Conservation (phyloP, 1,140 invertebrate genomes). For the Luehdorfia chinensis region DNA sequence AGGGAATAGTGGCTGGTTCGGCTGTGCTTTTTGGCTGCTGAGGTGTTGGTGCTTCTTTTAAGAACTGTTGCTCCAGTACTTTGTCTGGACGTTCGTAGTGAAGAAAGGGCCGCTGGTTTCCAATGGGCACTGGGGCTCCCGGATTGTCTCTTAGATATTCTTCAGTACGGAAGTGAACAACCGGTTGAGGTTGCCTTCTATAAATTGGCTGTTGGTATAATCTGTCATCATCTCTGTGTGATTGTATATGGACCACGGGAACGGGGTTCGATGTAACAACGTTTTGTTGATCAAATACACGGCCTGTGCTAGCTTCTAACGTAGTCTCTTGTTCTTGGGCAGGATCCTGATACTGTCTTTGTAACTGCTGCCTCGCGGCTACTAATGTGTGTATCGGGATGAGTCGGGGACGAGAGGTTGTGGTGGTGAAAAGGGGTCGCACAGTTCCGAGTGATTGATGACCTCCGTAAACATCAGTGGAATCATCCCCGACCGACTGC, state of each 20-base stretch:
- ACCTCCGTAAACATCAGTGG: conserved; percentile 81
- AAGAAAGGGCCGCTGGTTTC: conserved; percentile 73
- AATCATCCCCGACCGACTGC: conserved; percentile 79
- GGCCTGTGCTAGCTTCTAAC: conserved; percentile 69
- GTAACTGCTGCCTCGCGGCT: conserved; percentile 59
- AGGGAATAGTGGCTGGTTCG: conserved; percentile 39
- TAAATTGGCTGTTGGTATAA: conserved; percentile 74
- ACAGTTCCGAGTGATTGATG: conserved; percentile 79
- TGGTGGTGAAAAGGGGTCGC: conserved; percentile 82
- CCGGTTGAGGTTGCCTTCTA: conserved; percentile 61
- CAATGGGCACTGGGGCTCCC: conserved; percentile 68
- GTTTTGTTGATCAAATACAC: conserved; percentile 61
- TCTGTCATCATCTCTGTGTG: conserved; percentile 59
- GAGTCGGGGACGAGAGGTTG: conserved; percentile 69
- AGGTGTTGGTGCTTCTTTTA: conserved; percentile 43
- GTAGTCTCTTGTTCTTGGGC: conserved; percentile 67
- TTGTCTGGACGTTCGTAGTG: conserved; percentile 66
- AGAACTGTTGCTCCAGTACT: conserved; percentile 64
- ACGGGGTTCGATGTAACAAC: conserved; percentile 67
- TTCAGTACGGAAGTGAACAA: conserved; percentile 69
- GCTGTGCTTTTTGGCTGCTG: conserved; percentile 35
- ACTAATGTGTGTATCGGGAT: conserved; percentile 63
- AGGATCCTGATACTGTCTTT: conserved; percentile 68
- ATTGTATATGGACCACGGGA: conserved; percentile 62
- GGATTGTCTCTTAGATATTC: conserved; percentile 74